phyloP scores from a whole-genome alignment of 1,140 invertebrate species.

The Scaptomyza hsui region DNA sequence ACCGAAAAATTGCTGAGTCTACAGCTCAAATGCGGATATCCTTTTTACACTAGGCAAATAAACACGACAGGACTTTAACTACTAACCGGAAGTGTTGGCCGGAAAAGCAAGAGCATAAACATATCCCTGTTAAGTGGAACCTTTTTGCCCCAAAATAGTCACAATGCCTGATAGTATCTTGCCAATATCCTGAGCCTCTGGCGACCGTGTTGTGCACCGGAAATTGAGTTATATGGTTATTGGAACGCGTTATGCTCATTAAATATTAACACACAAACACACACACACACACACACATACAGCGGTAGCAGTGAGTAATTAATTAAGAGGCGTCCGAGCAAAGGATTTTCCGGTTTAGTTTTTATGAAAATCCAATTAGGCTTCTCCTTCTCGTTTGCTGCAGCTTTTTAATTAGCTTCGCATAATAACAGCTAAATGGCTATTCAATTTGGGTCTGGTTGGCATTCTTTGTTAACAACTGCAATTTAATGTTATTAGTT shows the following conservation, averaged over 20 bases:
- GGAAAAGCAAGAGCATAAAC: background rate
- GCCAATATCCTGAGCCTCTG: background rate
- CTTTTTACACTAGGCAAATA: constrained; percentile 19
- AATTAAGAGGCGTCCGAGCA: constrained; percentile 18
- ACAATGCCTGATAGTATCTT: constrained; percentile 5
- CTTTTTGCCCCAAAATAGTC: constrained; percentile 11
- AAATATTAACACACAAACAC: constrained; percentile 12
- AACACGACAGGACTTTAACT: constrained; percentile 28
- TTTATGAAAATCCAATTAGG: constrained; percentile 35
- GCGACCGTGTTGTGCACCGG: constrained; percentile 5
- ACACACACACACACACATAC: too few relatives aligned
- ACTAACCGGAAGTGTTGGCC: constrained; percentile 23
- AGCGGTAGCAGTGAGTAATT: constrained; percentile 17
- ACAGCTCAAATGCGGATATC: constrained; percentile 42
- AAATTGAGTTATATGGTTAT: constrained; percentile 42
- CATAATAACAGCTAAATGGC: constrained; percentile 28
- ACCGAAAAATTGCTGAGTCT: background rate
- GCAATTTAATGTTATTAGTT: constrained; percentile 42
- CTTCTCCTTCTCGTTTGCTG: background rate
- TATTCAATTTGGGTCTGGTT: background rate
- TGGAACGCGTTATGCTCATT: constrained; percentile 40
- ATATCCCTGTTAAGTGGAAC: background rate
- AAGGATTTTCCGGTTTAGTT: constrained; percentile 30
- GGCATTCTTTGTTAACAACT: constrained; percentile 2
- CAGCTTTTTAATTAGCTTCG: constrained; percentile 26